These are phyloP conservation scores for Empidonax alnorum DNA, from an alignment of 2,113 vertebrate species.

Conservation along the genomic window DNA sequence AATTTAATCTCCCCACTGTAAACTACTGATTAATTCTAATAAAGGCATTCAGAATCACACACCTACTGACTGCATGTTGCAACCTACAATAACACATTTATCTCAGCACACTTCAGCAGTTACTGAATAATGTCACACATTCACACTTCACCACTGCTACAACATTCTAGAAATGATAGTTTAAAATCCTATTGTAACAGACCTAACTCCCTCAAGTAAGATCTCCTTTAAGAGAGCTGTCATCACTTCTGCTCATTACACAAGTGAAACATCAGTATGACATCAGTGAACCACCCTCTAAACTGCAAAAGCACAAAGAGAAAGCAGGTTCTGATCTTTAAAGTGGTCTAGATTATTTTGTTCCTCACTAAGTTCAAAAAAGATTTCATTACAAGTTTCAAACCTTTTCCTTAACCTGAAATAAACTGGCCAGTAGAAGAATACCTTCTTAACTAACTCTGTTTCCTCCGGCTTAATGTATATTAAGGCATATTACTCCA, in stretches of 20 bases:
- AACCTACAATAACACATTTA: not conserved
- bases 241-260: not conserved
- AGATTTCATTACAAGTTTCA: not conserved
- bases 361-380: not conserved
- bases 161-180: not conserved
- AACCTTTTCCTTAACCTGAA: not conserved
- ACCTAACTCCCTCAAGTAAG: not conserved
- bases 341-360: not conserved
- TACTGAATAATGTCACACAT: not conserved
- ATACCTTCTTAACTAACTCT: not conserved
- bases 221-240: not conserved
- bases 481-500: not conserved
- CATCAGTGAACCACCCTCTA: not conserved
- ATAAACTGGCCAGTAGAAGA: not conserved
- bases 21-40: slow-evolving; percentile 26
- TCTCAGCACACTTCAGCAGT: not conserved
- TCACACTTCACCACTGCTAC: not conserved
- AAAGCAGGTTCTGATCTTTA: not conserved
- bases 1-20: not conserved
- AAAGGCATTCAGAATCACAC: not conserved
- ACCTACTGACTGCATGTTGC: not conserved
- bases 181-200: not conserved
- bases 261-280: not conserved
- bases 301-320: not conserved
- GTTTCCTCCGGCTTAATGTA: not conserved